Evolutionary conservation across 2,888 invertebrate species (phyloP), one percentile per base, ranked within the genome.

Genomic region (Pantelozetes paolii): DNA sequence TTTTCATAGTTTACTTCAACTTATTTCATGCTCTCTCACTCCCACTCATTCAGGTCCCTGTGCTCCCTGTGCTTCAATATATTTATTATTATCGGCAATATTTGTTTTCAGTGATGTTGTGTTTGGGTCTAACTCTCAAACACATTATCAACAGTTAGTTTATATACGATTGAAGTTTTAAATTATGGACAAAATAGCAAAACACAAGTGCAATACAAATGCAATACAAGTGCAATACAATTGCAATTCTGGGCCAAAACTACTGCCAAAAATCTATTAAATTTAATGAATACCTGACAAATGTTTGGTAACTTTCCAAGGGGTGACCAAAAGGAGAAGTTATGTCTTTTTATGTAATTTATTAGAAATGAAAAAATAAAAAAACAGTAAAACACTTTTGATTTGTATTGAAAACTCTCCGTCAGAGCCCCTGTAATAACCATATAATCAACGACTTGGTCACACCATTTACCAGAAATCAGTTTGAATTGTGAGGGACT

Each of bases 131-230:
- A 32, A 32, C 32, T 32, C n/a, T 62, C 15, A 1, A 62, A 15
- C 23, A 62, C 32, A 62, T 62, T 62, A 62, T 62, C 62, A 62
- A 62, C 62, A 62, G 62, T 32, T 62, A 62, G 32, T 62, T 50
- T 28, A 18, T 62, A 62, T 62, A 62, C 59, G 32, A 59, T 59
- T 59, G 59, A 2, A 36, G 54, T 62, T 62, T 32, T 62, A 62
- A 62, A 32, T 62, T 62, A 62, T 62, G n/a, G 62, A 23, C 54
- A 54, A 26, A 23, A 20, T 26, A n/a, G n/a, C n/a, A n/a, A n/a
- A n/a, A n/a, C n/a, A 50, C 50, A 20, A 50, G n/a, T 20, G 50
- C 50, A 45, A 45, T 45, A 20, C 54, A 23, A 54, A 2, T 54
- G 26, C 54, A 26, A 54, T 26, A 26, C 23, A 23, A 54, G 54